These are phyloP conservation scores for Melieria picta DNA, from an alignment of 2,888 invertebrate species.

Conservation along the genomic window DNA sequence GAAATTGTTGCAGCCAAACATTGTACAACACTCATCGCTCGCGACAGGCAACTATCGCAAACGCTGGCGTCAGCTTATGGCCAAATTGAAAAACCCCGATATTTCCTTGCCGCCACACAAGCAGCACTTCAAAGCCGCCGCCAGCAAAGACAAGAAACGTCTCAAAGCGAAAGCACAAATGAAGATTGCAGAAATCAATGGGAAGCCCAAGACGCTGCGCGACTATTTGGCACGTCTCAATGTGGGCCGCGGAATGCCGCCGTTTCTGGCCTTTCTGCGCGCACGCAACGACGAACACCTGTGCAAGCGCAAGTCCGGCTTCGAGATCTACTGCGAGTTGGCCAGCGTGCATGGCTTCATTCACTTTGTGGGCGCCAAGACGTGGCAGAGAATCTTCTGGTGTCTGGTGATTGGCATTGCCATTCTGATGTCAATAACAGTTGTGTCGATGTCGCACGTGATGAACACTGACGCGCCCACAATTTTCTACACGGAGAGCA, in stretches of 20 bases:
- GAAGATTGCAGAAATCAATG: not conserved
- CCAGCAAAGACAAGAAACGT: conserved; percentile 13
- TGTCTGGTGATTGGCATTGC: conserved; percentile 68
- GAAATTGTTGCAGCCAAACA: no score
- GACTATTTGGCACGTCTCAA: not conserved
- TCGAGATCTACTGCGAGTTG: conserved; percentile 60
- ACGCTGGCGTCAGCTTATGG: no score
- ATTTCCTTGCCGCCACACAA: no score
- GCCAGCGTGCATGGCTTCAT: conserved; percentile 60
- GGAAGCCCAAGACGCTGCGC: not conserved
- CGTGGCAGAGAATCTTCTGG: conserved; percentile 67
- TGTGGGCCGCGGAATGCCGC: conserved; percentile 3
- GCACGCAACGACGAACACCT: conserved; percentile 55
- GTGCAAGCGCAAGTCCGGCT: conserved; percentile 56
- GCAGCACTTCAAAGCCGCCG: not conserved
- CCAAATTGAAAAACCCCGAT: no score
- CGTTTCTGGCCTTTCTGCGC: conserved; percentile 46
- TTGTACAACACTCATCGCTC: no score
- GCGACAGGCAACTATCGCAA: no score
- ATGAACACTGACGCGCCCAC: conserved; percentile 70
- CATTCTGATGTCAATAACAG: conserved; percentile 66
- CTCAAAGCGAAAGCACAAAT: not conserved
- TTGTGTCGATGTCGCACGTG: conserved; percentile 69
- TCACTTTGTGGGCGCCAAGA: conserved; percentile 53
- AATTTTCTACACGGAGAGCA: conserved; percentile 68